Percentiles rank a stretch among this genome's conserved stretches.
Conservation (phyloP, 2,888 invertebrate genomes). For the Phymatocera aterrima region DNA sequence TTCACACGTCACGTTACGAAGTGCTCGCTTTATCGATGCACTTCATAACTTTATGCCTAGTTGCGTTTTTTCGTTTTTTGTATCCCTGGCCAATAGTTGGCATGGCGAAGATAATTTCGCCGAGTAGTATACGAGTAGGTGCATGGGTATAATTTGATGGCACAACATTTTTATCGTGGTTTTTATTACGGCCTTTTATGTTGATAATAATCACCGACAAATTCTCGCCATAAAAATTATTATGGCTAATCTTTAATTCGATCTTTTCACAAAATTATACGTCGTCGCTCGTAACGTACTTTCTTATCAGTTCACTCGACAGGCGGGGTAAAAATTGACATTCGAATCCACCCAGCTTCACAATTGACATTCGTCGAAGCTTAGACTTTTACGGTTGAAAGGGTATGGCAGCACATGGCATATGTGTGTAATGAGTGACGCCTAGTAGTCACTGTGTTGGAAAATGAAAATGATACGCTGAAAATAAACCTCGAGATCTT, state of each 20-base stretch:
- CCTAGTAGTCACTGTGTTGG: background rate
- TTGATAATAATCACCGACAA: background rate
- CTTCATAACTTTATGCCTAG: background rate
- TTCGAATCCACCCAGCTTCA: background rate
- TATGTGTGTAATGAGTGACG: too few relatives aligned
- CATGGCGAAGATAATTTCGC: background rate
- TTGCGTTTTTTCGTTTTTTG: background rate
- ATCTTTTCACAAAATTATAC: background rate
- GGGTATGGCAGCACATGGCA: constrained; percentile 1
- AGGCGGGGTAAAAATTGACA: background rate
- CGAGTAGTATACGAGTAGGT: background rate
- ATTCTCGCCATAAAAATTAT: background rate
- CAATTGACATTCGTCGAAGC: background rate
- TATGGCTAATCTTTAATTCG: background rate
- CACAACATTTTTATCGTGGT: background rate
- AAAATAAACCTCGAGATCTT: background rate
- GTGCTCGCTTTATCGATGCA: background rate
- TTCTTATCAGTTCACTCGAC: constrained; percentile 20
- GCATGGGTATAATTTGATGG: background rate
- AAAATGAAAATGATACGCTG: background rate
- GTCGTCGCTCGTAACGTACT: constrained; percentile 23
- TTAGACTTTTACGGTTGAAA: background rate
- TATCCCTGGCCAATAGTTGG: background rate
- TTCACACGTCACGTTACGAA: too few relatives aligned
- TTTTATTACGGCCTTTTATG: background rate